Evolutionary conservation across 2,888 invertebrate genomes (phyloP), one percentile per base, ranked within the genome.

Genomic region (Pollenia amentaria): DNA sequence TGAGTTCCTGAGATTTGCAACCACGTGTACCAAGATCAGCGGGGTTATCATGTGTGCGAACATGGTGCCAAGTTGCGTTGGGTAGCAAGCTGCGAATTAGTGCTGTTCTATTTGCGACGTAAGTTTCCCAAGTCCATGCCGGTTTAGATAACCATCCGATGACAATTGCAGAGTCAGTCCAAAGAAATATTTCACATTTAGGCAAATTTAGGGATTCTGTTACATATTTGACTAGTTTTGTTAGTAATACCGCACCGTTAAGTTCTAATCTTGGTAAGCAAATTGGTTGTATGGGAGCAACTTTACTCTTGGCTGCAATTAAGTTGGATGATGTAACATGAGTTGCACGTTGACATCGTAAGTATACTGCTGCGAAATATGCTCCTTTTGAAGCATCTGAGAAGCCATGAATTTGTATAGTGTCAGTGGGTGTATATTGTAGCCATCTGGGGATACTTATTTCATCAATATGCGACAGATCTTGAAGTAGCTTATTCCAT

Each of bases 251-350:
- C 1, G 77, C 72, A 6, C 72, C n/a, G n/a, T n/a, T 44, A 4
- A 75, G 57, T 8, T 72, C 57, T 38, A 69, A 38, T 18, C 38
- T 53, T 2, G 55, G 42, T 14, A 72, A 44, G 12, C 44, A 55
- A 14, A 72, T 16, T 3, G 40, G 44, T 60, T 72, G 72, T 12
- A 72, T 10, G 2, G 40, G 70, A 18, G 42, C 75, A 2, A 84
- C 84, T 18, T 79, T 85, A 16, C 64, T 80, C 38, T 85, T 85
- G 1, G 85, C 62, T 44, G 48, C 48, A 8, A 80, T 14, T 6
- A 85, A 12, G 44, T 80, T 80, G 3, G 79, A 67, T 12, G 21
- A 65, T 14, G 7, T 10, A 0, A 14, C 16, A 2, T 65, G 42
- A 18, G 16, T 11, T 18, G 1, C 0, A 12, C 3, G 21, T 48